Evolutionary conservation across 2,113 vertebrate genomes (phyloP).

Genomic region (Ammospiza nelsoni): DNA sequence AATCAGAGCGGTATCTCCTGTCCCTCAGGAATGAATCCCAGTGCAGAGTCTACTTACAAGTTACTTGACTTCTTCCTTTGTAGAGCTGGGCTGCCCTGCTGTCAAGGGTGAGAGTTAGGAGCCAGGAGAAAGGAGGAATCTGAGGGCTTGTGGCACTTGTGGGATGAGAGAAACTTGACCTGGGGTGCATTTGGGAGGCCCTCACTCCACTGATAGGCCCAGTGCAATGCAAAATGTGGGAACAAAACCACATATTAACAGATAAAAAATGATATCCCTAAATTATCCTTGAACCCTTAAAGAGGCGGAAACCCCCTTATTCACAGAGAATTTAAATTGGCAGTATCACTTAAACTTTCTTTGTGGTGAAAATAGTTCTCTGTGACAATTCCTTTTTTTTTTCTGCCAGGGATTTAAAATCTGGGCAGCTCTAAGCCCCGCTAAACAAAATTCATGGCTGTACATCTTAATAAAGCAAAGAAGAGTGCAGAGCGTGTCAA

Average conservation of each 20-base stretch:
- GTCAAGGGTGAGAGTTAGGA: background rate
- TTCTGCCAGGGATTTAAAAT: background rate
- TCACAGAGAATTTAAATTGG: background rate
- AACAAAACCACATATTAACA: background rate
- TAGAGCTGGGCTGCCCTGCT: background rate
- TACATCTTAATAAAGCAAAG: constrained; percentile 68
- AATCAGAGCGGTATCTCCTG: accelerated
- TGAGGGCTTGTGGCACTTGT: background rate
- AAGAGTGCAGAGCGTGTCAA: background rate
- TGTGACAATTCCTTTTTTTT: background rate
- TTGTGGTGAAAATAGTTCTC: background rate
- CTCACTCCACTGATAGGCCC: background rate
- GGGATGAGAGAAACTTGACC: background rate
- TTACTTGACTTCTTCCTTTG: background rate
- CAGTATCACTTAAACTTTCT: background rate
- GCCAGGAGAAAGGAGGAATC: background rate
- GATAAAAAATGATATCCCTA: background rate
- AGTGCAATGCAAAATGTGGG: background rate
- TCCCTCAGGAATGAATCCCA: background rate
- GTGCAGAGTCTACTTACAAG: background rate
- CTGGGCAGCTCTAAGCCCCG: constrained; percentile 10
- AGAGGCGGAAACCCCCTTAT: background rate
- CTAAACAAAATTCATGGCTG: constrained; percentile 41
- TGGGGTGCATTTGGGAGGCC: background rate
- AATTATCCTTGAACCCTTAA: background rate